Evolutionary conservation across 2,113 vertebrate genomes (phyloP), one percentile per base, ranked within the genome.

Genomic region (Raja brachyura): DNA sequence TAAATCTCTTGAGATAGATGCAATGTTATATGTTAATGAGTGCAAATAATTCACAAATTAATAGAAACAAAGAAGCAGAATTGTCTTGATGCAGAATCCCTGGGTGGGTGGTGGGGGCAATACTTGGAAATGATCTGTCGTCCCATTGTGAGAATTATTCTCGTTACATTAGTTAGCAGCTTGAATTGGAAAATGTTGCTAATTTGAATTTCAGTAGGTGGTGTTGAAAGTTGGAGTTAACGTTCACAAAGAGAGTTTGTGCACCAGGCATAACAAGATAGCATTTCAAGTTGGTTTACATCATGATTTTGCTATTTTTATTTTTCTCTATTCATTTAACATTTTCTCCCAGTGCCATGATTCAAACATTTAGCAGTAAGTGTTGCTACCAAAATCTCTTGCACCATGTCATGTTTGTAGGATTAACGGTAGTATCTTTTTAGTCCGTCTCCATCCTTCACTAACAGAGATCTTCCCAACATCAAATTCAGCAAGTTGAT

Each of bases 141-240:
- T 68, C 88, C 66, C 39, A 92, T 92, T 92, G 90, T 92, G 22
- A 10, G 66, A 48, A 48, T 92, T 73, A 92, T 92, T 92, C 68
- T 39, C 73, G 68, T 73, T 70, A 73, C 68, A 73, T 92, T 54
- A 74, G 18, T 33, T 22, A 5, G 25, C 16, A 22, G 63, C 16
- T 92, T 39, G 68, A 73, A 92, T 92, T 92, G 33, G 16, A 70
- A 92, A 92, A 73, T 92, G 68, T 33, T 92, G 31, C 18, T 54
- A 73, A 92, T 92, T 92, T 92, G 90, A 92, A 92, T 92, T 92
- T 70, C 90, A 92, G 90, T 92, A 68, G 90, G 90, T 92, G 68
- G 90, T 92, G 48, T 92, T 22, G 39, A 48, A 39, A 73, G 39
- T 54, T 73, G 33, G 68, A 92, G 73, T 74, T 92, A 92, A 73